These are phyloP conservation scores for Limosa lapponica DNA, from an alignment of 2,797 vertebrate species.

Conservation along the genomic window DNA sequence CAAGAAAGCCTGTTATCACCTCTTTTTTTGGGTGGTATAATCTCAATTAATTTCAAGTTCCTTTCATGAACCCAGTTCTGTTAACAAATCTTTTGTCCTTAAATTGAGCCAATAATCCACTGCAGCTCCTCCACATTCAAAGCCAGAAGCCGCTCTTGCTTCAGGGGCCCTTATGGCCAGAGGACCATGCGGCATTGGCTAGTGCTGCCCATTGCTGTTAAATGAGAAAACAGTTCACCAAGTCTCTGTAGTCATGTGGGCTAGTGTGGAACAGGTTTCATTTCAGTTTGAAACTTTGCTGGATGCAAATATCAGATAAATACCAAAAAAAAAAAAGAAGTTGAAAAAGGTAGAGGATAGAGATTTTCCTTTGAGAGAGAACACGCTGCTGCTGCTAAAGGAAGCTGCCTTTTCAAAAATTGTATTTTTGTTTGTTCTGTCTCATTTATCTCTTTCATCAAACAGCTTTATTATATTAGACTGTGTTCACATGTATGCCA, in stretches of 20 bases:
- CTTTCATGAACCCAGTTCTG: neutral
- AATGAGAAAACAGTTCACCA: conserved; percentile 7
- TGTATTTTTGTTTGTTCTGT: neutral
- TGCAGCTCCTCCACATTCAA: neutral
- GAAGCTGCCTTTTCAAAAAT: neutral
- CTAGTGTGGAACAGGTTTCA: neutral
- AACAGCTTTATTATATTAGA: neutral
- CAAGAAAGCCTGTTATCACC: neutral
- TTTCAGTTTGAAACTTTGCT: neutral
- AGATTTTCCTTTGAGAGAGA: conserved; percentile 10
- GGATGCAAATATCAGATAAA: neutral
- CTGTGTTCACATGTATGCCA: neutral
- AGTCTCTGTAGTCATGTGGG: neutral
- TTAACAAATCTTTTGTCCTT: conserved; percentile 1
- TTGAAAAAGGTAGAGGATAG: neutral
- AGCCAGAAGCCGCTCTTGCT: conserved; percentile 3
- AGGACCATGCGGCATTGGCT: neutral
- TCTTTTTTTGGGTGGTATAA: neutral
- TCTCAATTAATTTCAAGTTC: neutral
- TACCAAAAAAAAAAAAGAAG: too few species aligned
- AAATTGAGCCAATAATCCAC: neutral
- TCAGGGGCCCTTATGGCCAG: conserved; percentile 25
- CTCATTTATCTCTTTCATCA: conserved; percentile 27
- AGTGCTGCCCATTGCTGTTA: neutral
- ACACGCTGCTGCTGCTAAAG: neutral